These are phyloP conservation scores for Hoplostethus mediterraneus DNA, from an alignment of 2,797 vertebrate genomes.

Conservation along the genomic window DNA sequence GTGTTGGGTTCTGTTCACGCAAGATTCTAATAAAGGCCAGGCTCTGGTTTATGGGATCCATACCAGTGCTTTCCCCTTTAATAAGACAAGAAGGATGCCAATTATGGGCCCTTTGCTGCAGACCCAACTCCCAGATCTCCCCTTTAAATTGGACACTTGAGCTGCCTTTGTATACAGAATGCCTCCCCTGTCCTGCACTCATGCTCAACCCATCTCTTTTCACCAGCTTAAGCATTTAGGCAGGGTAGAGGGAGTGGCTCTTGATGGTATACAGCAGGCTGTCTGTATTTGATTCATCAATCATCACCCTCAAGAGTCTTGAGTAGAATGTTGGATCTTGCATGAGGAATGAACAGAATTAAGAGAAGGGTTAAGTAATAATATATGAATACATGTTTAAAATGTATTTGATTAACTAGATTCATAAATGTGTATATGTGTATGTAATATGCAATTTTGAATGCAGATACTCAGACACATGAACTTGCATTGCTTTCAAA, in stretches of 20 bases:
- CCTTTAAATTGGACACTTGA: conserved; percentile 82
- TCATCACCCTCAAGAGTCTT: conserved; percentile 55
- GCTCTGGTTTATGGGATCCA: conserved; percentile 69
- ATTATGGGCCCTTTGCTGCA: conserved; percentile 82
- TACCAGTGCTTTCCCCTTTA: conserved; percentile 77
- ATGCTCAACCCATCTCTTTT: background rate
- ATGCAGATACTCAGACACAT: background rate
- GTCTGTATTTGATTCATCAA: conserved; percentile 60
- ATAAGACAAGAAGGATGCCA: conserved; percentile 88
- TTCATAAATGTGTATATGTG: background rate
- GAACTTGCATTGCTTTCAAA: background rate
- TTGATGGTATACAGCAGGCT: conserved; percentile 16
- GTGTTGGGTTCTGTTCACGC: conserved; percentile 67
- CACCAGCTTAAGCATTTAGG: background rate
- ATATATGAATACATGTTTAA: conserved; percentile 39
- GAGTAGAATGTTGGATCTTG: conserved; percentile 46
- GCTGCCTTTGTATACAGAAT: conserved; percentile 66
- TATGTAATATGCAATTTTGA: conserved; percentile 16
- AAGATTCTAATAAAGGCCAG: conserved; percentile 69
- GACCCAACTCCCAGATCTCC: conserved; percentile 79
- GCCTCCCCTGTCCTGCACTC: conserved; percentile 40
- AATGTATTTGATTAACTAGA: conserved; percentile 17
- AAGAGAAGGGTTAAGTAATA: conserved; percentile 42
- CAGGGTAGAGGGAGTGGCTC: background rate
- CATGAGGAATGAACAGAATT: conserved; percentile 49